Base-by-base conservation (phyloP, 2,888 invertebrate species). In the Drosophila meridiana region DNA sequence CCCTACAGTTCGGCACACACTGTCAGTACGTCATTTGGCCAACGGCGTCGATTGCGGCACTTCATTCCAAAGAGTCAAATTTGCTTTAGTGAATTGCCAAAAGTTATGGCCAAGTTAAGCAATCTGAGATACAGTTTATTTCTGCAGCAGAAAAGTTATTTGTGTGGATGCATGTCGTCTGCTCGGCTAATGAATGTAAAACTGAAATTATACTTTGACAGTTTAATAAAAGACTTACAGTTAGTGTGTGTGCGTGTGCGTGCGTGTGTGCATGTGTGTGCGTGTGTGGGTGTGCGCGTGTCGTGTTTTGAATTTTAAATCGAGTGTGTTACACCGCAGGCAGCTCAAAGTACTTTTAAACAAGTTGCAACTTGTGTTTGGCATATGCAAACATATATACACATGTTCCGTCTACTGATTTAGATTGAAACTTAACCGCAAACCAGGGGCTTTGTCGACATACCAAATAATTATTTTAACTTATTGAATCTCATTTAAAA, bases 161-260 rank as follows among this genome's bases (percentile, higher is more conserved):
- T n/a, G n/a, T 45, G 45, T 3, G 11, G 3, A 20, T 38, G 40
- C 63, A 38, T 42, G 9, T 42, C 47, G 57, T 32, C 30, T 61
- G 58, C 43, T 69, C 45, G 40, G 71, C 69, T 73, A 79, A 84
- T 82, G 73, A 78, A 71, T 75, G 45, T 63, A 64, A 58, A 80
- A 83, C 62, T 78, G 81, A 47, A 67, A 68, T 60, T 63, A 60
- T 73, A 53, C 65, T 84, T 82, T 81, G 82, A 78, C 79, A 76
- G 76, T 71, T 82, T 65, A 63, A 67, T 73, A 78, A 48, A 50
- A 58, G 59, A 59, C 40, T 52, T 50, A 55, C 61, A 52, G 26
- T 13, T 30, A 30, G 38, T 20, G 20, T 60, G 30, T 61, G 40
- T 56, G 47, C 43, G 36, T 26, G 20, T 30, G 20, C 59, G 40